phyloP scores from a whole-genome alignment of 2,113 vertebrate species.

The Columba livia region DNA sequence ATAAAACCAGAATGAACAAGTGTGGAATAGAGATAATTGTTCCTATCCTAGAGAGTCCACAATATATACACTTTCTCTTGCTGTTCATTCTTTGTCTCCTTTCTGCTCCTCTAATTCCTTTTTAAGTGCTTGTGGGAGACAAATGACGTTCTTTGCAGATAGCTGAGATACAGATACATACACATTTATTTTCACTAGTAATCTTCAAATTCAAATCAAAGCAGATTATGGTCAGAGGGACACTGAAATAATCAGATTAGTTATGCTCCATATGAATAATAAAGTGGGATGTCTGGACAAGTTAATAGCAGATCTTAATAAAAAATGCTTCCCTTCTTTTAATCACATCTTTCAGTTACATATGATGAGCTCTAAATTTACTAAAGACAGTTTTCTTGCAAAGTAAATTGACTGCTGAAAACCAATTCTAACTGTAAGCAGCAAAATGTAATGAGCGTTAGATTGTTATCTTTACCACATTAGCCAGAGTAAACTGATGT shows the following conservation, averaged over 20 bases:
- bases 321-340: conserved; percentile 34
- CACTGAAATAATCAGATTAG: conserved; percentile 48
- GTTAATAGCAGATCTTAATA: conserved; percentile 25
- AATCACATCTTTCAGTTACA: conserved; percentile 24
- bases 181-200: background rate
- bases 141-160: background rate
- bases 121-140: background rate
- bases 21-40: background rate
- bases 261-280: conserved; percentile 22
- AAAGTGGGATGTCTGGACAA: conserved; percentile 20
- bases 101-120: background rate
- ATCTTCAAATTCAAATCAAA: conserved; percentile 30
- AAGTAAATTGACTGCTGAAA: background rate
- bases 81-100: background rate
- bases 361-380: conserved; percentile 19
- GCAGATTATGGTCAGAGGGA: conserved; percentile 24
- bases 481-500: background rate
- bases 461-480: background rate
- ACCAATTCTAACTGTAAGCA: background rate
- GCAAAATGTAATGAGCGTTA: background rate
- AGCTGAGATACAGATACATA: background rate
- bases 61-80: background rate
- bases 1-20: background rate
- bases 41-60: background rate
- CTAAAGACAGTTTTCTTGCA: background rate